Evolutionary conservation across 2,888 invertebrate species (phyloP).

Genomic region (Rambutsinella grinnellia): DNA sequence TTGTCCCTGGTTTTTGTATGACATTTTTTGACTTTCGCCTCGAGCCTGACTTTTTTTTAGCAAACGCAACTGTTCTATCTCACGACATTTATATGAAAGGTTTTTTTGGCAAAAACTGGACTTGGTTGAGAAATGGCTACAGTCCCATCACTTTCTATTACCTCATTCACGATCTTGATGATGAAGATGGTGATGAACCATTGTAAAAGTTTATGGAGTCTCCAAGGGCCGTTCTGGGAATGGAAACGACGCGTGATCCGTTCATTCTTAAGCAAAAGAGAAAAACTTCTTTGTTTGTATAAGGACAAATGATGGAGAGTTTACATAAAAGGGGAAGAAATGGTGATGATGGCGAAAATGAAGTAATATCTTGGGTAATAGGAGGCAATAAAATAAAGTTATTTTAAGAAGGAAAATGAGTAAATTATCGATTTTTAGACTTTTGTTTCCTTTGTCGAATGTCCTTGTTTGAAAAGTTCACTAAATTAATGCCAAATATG

Average conservation of each 20-base stretch:
- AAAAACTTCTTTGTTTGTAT: background rate
- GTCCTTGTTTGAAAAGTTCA: no score
- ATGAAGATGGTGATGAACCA: slow-evolving; percentile 4
- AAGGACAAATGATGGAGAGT: background rate
- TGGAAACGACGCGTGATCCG: background rate
- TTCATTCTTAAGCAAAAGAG: background rate
- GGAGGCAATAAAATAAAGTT: background rate
- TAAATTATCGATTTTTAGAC: no score
- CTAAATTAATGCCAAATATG: no score
- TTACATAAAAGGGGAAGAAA: background rate
- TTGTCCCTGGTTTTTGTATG: background rate
- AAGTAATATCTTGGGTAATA: background rate
- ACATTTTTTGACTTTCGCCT: no score
- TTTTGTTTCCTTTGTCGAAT: no score
- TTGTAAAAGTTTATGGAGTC: slow-evolving; percentile 30
- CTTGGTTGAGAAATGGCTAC: no score
- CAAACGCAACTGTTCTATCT: no score
- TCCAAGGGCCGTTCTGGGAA: slow-evolving; percentile 7
- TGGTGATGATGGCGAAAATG: background rate
- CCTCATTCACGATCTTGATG: background rate
- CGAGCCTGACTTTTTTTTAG: no score
- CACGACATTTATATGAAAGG: no score
- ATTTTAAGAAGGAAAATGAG: no score
- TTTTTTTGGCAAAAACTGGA: no score
- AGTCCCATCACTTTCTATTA: background rate